Percentiles rank a stretch among this genome's conserved stretches.
These are phyloP conservation scores for Agriopis marginaria DNA, from an alignment of 2,888 invertebrate species.

Conservation along the genomic window DNA sequence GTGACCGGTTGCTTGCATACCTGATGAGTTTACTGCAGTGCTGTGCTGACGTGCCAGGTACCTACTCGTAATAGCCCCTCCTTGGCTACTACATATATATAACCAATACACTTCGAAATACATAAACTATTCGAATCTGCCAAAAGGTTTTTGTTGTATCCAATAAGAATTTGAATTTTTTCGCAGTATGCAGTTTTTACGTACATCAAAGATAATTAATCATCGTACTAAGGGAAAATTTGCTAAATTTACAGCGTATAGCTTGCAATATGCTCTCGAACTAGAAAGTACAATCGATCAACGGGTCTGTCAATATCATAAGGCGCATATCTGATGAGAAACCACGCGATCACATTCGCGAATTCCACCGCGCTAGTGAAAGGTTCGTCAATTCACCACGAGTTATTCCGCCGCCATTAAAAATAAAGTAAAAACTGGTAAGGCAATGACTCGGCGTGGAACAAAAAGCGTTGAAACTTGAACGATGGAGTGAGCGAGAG, in stretches of 20 bases:
- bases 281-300: slow-evolving; percentile 37
- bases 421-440: slow-evolving; percentile 72
- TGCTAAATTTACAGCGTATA: slow-evolving; percentile 5
- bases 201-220: slow-evolving; percentile 1
- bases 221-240: slow-evolving; percentile 7
- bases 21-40: slow-evolving; percentile 21
- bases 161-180: neutral
- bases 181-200: neutral
- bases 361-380: slow-evolving; percentile 64
- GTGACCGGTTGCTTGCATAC: slow-evolving; percentile 35
- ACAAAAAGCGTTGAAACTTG: slow-evolving; percentile 59
- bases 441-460: slow-evolving; percentile 79
- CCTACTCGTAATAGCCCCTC: slow-evolving; percentile 2
- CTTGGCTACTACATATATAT: slow-evolving; percentile 2
- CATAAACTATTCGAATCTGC: neutral
- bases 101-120: neutral
- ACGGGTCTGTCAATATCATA: slow-evolving; percentile 26
- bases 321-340: slow-evolving; percentile 29
- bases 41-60: slow-evolving; percentile 33
- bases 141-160: neutral
- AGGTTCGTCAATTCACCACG: slow-evolving; percentile 70
- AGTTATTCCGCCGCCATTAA: slow-evolving; percentile 69
- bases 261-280: slow-evolving; percentile 17
- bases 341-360: slow-evolving; percentile 38
- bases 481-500: slow-evolving; percentile 69